Evolutionary conservation across 2,888 invertebrate species (phyloP), one percentile per base, ranked within the genome.

Genomic region (Ormyrus pomaceus): DNA sequence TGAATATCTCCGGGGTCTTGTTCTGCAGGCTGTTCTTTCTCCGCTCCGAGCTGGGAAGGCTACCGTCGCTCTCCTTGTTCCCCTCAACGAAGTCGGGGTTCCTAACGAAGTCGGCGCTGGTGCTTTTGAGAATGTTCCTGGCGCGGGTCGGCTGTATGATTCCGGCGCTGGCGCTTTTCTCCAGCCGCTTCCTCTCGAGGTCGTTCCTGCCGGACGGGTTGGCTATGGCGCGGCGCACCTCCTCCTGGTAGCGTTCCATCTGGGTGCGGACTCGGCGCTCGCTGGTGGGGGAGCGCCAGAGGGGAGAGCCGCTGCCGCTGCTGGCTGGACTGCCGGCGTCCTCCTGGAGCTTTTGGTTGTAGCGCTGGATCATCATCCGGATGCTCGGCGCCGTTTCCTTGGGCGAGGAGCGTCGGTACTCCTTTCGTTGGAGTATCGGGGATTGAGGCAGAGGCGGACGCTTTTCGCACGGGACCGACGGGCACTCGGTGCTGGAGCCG

Each of bases 331-430:
- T 82, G 4, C 79, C 71, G 8, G 82, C 81, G 13, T 82, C 83
- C 56, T 83, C 82, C 45, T 81, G 81, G 0, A 83, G 91, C 74
- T 92, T 93, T 93, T 81, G 92, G 92, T 73, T 94, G 91, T 86
- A 93, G 83, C 93, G 92, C 64, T 94, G 94, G 85, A 95, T 93
- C 94, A 95, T 95, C 76, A 94, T 92, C 64, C 93, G 91, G 59
- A 95, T 95, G 62, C 94, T 94, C 0, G 95, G 95, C 0, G 95
- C 94, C 19, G 94, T 93, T 86, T 94, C 94, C 85, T 94, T 94
- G 0, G 91, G 86, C 19, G 92, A 91, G 10, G 91, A 91, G 81
- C 92, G 92, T 71, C 84, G 81, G 64, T 87, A 85, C 51, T 92
- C 89, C 85, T 93, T 93, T 19, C 93, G 76, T 1, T 80, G 48